Percentiles rank a stretch among this genome's conserved stretches.
Evolutionary conservation across 2,888 invertebrate genomes (phyloP).

Genomic region (Furcula furcula): DNA sequence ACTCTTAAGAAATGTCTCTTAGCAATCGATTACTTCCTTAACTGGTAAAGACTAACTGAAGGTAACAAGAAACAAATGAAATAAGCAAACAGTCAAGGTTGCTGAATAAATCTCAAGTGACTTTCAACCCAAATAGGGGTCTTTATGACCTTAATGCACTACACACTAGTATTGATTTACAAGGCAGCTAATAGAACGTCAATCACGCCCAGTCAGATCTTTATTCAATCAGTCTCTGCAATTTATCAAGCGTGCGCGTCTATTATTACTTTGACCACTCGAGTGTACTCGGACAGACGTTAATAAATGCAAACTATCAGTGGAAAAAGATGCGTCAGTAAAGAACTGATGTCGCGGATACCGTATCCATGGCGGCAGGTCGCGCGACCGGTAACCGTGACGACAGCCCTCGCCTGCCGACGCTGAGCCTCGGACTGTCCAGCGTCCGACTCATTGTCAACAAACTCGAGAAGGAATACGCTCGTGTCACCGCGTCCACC

Average conservation of each 20-base stretch:
- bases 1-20: conserved; percentile 11
- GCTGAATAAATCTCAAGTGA: conserved; percentile 21
- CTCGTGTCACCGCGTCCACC: conserved; percentile 50
- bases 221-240: conserved; percentile 47
- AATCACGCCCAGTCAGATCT: conserved; percentile 41
- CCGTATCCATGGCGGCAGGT: conserved; percentile 73
- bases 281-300: conserved; percentile 59
- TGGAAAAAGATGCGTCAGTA: conserved; percentile 36
- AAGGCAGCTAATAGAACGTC: conserved; percentile 39
- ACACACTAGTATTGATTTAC: conserved; percentile 38
- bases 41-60: conserved; percentile 3
- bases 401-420: conserved; percentile 61
- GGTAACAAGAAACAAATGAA: too few species aligned
- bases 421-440: conserved; percentile 69
- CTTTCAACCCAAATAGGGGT: conserved; percentile 32
- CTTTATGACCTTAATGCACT: conserved; percentile 26
- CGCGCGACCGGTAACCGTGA: conserved; percentile 69
- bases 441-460: conserved; percentile 76
- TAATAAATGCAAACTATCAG: conserved; percentile 46
- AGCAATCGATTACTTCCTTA: conserved; percentile 15
- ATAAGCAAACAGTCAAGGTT: conserved; percentile 21
- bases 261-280: conserved; percentile 44
- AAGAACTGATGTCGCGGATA: conserved; percentile 52
- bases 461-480: conserved; percentile 67
- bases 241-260: conserved; percentile 41